A percentile compares a stretch with the other conserved stretches of the same genome.
These are phyloP conservation scores for Prolemur simus DNA, from an alignment of 2,113 vertebrate species.

Conservation along the genomic window DNA sequence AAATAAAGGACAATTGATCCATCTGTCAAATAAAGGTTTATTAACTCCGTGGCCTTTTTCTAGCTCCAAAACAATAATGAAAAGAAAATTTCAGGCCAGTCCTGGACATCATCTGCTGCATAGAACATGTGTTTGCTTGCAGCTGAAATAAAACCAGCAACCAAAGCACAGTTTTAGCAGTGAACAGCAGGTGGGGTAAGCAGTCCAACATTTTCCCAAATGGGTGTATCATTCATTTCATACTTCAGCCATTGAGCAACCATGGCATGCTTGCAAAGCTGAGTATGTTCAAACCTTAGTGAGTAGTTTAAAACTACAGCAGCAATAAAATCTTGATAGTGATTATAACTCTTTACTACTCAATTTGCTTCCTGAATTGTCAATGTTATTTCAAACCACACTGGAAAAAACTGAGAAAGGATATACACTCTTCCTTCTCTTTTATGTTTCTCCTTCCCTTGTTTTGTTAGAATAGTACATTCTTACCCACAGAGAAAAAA, in stretches of 20 bases:
- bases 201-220: not conserved
- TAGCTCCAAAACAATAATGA: not conserved
- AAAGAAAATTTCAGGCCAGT: not conserved
- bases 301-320: not conserved
- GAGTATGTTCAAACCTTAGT: not conserved
- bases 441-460: not conserved
- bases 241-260: not conserved
- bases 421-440: not conserved
- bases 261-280: not conserved
- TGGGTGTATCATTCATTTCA: not conserved
- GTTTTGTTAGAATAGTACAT: not conserved
- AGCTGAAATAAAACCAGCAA: not conserved
- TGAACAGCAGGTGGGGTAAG: slow-evolving; percentile 65
- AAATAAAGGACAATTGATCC: not conserved
- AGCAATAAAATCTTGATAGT: accelerated
- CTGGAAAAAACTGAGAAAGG: not conserved
- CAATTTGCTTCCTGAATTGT: not conserved
- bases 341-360: not conserved
- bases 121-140: not conserved
- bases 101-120: not conserved
- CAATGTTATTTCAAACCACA: not conserved
- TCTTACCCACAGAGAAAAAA: not conserved
- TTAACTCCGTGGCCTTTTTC: not conserved
- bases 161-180: not conserved
- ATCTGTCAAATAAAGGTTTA: not conserved